Evolutionary conservation across 2,113 vertebrate species (phyloP).

Genomic region (Panthera leo): DNA sequence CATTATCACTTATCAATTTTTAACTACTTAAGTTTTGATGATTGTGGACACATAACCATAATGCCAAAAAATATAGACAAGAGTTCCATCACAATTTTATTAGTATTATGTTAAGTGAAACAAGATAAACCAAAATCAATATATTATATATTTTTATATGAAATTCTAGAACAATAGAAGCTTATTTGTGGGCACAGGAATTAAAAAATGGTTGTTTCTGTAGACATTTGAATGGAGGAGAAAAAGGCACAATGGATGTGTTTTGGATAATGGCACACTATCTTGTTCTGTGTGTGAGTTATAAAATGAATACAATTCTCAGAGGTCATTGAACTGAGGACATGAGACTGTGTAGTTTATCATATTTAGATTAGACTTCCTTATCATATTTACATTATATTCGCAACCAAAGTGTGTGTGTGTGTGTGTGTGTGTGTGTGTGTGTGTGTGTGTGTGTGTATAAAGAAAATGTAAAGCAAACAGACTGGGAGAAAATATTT

Average conservation of each 20-base stretch:
- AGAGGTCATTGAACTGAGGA: background rate
- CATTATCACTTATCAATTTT: background rate
- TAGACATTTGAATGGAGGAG: background rate
- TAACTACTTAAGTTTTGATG: background rate
- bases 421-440: too few species aligned
- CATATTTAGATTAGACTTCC: background rate
- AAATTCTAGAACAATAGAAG: background rate
- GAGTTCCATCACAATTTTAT: background rate
- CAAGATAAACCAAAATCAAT: background rate
- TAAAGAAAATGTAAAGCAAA: background rate
- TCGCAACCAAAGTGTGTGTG: background rate
- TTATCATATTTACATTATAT: background rate
- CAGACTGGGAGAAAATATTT: background rate
- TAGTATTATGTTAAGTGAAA: background rate
- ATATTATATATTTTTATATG: background rate
- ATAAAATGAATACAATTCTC: background rate
- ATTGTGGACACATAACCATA: background rate
- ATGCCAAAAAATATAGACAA: background rate
- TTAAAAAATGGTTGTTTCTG: background rate
- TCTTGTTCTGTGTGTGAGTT: background rate
- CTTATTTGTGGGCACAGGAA: background rate
- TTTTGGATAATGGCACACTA: background rate
- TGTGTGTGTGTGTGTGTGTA: too few species aligned
- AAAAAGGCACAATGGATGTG: background rate
- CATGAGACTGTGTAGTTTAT: background rate